phyloP scores from a whole-genome alignment of 2,888 invertebrate species.

The Vanessa cardui region DNA sequence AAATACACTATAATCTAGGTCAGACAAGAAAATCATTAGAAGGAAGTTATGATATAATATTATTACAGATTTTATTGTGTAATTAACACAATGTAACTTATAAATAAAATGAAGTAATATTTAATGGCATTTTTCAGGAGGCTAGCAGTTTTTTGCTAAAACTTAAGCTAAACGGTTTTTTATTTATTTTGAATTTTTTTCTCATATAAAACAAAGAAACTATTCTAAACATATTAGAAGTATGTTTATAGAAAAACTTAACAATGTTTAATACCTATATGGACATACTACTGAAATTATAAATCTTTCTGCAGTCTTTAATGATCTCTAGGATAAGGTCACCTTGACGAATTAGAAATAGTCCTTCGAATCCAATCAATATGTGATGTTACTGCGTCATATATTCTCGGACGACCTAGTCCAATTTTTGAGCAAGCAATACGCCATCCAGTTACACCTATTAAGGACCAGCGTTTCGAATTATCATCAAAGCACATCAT shows the following conservation, averaged over 20 bases:
- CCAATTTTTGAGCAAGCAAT: constrained; percentile 92
- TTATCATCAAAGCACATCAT: constrained; percentile 90
- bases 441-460: constrained; percentile 92
- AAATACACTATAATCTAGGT: constrained; percentile 8
- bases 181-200: neutral
- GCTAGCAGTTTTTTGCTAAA: constrained; percentile 2
- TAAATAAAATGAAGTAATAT: constrained; percentile 4
- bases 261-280: constrained; percentile 8
- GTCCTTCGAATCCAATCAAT: constrained; percentile 93
- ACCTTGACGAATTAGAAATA: constrained; percentile 81
- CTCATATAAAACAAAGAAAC: neutral
- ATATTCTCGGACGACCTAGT: constrained; percentile 90
- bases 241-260: constrained; percentile 3
- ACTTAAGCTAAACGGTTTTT: neutral
- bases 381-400: constrained; percentile 91
- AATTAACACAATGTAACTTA: neutral
- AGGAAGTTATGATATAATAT: constrained; percentile 1
- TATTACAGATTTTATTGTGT: neutral
- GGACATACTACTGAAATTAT: constrained; percentile 17
- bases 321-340: constrained; percentile 49
- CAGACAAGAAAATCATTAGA: neutral
- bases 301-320: constrained; percentile 58
- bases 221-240: neutral
- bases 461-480: constrained; percentile 89
- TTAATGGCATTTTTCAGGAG: constrained; percentile 9